A percentile compares a stretch with the other conserved stretches of the same genome.
phyloP scores from a whole-genome alignment of 2,888 invertebrate genomes.

The Hyalella azteca region DNA sequence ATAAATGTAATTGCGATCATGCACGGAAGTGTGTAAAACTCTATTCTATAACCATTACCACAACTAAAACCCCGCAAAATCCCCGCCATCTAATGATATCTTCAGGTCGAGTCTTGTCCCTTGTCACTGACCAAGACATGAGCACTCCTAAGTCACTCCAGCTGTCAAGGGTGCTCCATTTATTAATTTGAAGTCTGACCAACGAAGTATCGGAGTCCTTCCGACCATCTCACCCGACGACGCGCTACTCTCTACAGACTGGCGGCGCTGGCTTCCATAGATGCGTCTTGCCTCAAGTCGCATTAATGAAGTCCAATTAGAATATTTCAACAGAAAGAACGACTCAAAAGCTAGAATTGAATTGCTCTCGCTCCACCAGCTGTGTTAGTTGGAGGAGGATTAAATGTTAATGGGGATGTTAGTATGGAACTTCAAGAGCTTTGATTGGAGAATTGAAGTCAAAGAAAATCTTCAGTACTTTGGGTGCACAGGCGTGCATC shows the following conservation, averaged over 20 bases:
- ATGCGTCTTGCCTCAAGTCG: constrained; percentile 26
- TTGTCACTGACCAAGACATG: constrained; percentile 23
- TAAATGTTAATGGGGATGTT: constrained; percentile 32
- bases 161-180: constrained; percentile 1
- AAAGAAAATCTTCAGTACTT: neutral
- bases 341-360: constrained; percentile 31
- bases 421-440: constrained; percentile 2
- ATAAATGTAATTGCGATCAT: no score
- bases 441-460: constrained; percentile 1
- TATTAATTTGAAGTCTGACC: constrained; percentile 30
- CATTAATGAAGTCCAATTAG: constrained; percentile 37
- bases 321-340: constrained; percentile 32
- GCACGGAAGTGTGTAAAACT: no score
- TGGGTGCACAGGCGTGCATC: no score
- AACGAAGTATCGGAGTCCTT: neutral
- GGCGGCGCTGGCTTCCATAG: constrained; percentile 9
- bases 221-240: neutral
- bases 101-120: no score
- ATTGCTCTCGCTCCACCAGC: constrained; percentile 23
- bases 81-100: no score
- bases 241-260: constrained; percentile 6
- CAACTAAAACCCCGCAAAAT: no score
- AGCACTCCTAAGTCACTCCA: constrained; percentile 15
- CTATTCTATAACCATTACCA: no score
- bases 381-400: constrained; percentile 32